Conservation (phyloP, 2,888 invertebrate species). For the Galerucella pusilla region DNA sequence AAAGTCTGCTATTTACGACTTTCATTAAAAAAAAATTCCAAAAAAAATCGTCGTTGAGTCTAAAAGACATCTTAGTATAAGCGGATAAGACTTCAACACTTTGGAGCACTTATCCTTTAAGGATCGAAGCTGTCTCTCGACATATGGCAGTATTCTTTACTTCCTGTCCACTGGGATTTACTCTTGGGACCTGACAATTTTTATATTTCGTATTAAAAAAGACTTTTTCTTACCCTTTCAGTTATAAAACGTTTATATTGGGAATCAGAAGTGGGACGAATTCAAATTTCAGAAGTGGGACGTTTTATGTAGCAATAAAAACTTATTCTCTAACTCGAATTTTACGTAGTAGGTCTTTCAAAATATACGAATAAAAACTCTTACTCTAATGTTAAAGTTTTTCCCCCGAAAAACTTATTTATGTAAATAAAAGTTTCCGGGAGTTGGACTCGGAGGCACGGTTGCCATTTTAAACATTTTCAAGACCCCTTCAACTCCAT, state of each 20-base stretch:
- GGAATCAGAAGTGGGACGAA: no score
- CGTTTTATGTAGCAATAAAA: no score
- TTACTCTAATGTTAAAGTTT: not conserved
- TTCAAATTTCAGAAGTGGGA: not conserved
- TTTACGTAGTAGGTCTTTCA: no score
- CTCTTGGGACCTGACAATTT: not conserved
- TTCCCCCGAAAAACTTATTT: not conserved
- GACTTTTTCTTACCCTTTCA: not conserved
- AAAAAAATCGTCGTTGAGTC: not conserved
- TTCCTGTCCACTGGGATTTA: constrained; percentile 21
- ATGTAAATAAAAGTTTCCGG: not conserved
- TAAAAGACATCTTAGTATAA: constrained; percentile 5
- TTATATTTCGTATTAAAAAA: not conserved
- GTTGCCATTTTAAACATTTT: not conserved
- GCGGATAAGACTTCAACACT: constrained; percentile 29
- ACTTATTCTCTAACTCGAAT: not conserved
- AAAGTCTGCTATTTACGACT: no score
- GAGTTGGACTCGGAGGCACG: not conserved
- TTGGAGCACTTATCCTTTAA: constrained; percentile 30
- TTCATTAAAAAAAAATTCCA: not conserved
- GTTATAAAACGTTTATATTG: not conserved
- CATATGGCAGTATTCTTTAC: constrained; percentile 22
- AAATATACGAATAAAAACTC: not conserved
- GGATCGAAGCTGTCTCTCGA: constrained; percentile 21
- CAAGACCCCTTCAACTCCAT: not conserved